Percentiles rank a stretch among this genome's conserved stretches.
Evolutionary conservation across 2,888 invertebrate species (phyloP).

Genomic region (Pheosia gnoma): DNA sequence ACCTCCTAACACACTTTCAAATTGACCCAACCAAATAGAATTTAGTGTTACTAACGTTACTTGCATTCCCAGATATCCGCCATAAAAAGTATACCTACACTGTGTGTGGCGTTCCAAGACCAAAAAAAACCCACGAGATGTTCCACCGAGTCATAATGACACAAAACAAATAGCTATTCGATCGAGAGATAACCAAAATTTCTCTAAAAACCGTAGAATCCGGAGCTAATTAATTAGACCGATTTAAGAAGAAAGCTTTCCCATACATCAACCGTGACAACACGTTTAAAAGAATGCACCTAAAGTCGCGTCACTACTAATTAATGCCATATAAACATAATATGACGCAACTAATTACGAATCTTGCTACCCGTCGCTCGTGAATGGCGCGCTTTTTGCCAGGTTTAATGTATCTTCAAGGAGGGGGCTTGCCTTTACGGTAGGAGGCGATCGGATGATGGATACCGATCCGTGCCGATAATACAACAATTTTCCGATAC

Average conservation of each 20-base stretch:
- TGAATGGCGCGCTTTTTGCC: constrained; percentile 46
- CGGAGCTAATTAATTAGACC: constrained; percentile 22
- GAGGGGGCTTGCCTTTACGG: constrained; percentile 29
- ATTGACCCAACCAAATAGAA: background rate
- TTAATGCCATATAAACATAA: constrained; percentile 35
- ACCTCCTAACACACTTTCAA: background rate
- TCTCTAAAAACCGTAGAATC: constrained; percentile 15
- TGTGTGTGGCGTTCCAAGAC: background rate
- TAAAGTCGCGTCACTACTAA: constrained; percentile 41
- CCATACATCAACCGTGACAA: constrained; percentile 24
- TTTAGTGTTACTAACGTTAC: constrained; percentile 3
- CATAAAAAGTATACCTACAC: background rate
- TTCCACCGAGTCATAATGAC: constrained; percentile 5
- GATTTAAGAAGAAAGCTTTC: constrained; percentile 25
- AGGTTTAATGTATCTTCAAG: constrained; percentile 32
- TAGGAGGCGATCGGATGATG: constrained; percentile 29
- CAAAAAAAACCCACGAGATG: background rate
- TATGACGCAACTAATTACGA: constrained; percentile 46
- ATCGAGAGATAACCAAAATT: constrained; percentile 18
- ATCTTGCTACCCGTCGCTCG: constrained; percentile 36
- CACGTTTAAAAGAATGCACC: constrained; percentile 23
- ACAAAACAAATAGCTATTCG: constrained; percentile 11
- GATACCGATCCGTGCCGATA: constrained; percentile 14
- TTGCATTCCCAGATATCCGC: background rate
- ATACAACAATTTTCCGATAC: constrained; percentile 16